Evolutionary conservation across 2,888 invertebrate species (phyloP).

Genomic region (Lasioglossum figueresi): DNA sequence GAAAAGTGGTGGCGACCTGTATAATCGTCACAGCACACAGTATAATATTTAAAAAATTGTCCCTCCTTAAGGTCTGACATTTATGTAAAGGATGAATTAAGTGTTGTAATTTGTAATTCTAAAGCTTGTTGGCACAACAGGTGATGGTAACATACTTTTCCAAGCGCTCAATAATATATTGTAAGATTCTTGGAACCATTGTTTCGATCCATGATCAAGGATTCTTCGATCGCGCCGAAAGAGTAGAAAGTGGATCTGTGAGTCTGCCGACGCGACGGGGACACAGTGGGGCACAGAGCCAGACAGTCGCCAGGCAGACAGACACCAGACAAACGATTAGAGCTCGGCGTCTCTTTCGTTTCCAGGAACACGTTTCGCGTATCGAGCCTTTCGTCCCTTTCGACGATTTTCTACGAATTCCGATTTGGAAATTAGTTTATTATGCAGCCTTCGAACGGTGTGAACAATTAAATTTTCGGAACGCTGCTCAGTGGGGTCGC

Average conservation of each 20-base stretch:
- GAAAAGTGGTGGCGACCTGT: too few relatives aligned
- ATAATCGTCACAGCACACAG: too few relatives aligned
- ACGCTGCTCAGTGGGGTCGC: not conserved
- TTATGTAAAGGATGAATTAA: too few relatives aligned
- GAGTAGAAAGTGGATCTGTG: conserved; percentile 36
- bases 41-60: too few relatives aligned
- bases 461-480: conserved; percentile 29
- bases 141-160: not conserved
- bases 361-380: conserved; percentile 41
- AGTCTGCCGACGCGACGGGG: conserved; percentile 44
- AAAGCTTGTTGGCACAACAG: not conserved
- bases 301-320: conserved; percentile 76
- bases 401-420: conserved; percentile 35
- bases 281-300: conserved; percentile 47
- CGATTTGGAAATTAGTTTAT: conserved; percentile 61
- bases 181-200: not conserved
- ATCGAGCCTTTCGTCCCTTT: not conserved
- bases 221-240: conserved; percentile 31
- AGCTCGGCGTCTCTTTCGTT: conserved; percentile 30
- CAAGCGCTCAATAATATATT: not conserved
- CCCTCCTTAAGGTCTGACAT: too few relatives aligned
- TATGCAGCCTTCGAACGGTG: conserved; percentile 5
- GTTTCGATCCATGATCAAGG: not conserved
- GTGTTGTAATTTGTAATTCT: not conserved
- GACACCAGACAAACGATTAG: conserved; percentile 71